Base-by-base conservation (phyloP, 2,113 vertebrate genomes). In the Pelobates fuscus region DNA sequence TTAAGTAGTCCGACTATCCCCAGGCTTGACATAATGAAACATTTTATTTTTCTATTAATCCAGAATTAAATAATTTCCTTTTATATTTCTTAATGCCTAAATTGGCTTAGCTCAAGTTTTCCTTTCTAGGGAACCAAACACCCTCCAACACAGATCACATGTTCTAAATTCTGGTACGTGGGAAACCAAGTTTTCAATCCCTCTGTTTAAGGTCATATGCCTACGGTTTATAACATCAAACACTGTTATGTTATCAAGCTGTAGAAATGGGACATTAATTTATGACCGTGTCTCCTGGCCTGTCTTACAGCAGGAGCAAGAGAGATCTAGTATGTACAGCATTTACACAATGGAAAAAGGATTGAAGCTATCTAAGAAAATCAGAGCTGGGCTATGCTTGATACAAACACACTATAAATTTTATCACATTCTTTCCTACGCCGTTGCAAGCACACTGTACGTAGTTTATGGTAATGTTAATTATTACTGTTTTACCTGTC, bases 191-290 rank as follows among this genome's bases (percentile, higher is more conserved):
- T 66, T 75, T 55, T 67, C 62, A 63, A 65, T 75, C 52, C 72
- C 63, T 75, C 72, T 75, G 72, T 75, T 67, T 67, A 67, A 59
- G 72, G 72, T 59, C 63, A 67, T 46, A 17, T 57, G 72, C 72
- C 63, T 63, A 46, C n/a, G 26, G 72, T 75, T 59, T 67, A 60
- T n/a, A 49, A 67, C 63, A 60, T 74, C 52, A 74, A 74, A 66
- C 71, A 66, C 30, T 8, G 54, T 60, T 20, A 67, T 30, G 57
- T 49, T 75, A 67, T 67, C 54, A 67, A 67, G 63, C 54, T 18
- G 30, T 76, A 63, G 64, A 76, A 76, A 74, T 74, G 27, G 72
- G 60, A 24, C 37, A n/a, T 23, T 43, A 59, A 67, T 76, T 58
- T 67, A 76, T 76, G 32, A 59, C 27, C 11, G 17, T 30, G 72